Evolutionary conservation across 2,797 vertebrate species (phyloP).

Genomic region (Knipowitschia caucasica): DNA sequence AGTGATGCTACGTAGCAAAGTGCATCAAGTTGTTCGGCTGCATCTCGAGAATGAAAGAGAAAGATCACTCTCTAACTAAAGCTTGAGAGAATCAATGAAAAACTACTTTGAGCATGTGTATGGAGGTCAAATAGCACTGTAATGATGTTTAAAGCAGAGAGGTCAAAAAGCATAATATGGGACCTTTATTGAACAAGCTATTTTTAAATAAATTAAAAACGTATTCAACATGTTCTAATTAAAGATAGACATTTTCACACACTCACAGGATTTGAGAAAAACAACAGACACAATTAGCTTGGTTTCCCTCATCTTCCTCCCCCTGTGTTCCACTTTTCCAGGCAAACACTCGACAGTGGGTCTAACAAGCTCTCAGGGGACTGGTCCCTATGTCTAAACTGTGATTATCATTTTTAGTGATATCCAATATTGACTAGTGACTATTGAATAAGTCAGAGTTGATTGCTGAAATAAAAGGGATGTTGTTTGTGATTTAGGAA

Average conservation of each 20-base stretch:
- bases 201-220: too few relatives aligned
- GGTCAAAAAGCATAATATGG: too few relatives aligned
- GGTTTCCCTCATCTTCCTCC: conserved; percentile 26
- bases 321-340: conserved; percentile 16
- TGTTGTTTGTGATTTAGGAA: conserved; percentile 24
- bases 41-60: too few relatives aligned
- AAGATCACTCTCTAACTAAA: too few relatives aligned
- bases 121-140: too few relatives aligned
- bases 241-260: background rate
- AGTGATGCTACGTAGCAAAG: too few relatives aligned
- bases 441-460: background rate
- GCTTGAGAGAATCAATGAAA: too few relatives aligned
- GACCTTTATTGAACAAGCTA: too few relatives aligned
- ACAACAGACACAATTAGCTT: conserved; percentile 7
- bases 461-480: conserved; percentile 16
- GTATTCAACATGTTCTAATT: too few relatives aligned
- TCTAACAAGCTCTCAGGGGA: conserved; percentile 60
- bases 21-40: too few relatives aligned
- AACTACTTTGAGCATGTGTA: too few relatives aligned
- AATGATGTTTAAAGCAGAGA: too few relatives aligned
- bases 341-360: conserved; percentile 51
- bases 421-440: background rate
- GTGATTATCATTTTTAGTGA: conserved; percentile 7
- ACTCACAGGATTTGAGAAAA: conserved; percentile 6
- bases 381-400: conserved; percentile 23